Percentiles rank a stretch among this genome's conserved stretches.
These are phyloP conservation scores for Pyrgilauda ruficollis DNA, from an alignment of 2,113 vertebrate species.

Conservation along the genomic window DNA sequence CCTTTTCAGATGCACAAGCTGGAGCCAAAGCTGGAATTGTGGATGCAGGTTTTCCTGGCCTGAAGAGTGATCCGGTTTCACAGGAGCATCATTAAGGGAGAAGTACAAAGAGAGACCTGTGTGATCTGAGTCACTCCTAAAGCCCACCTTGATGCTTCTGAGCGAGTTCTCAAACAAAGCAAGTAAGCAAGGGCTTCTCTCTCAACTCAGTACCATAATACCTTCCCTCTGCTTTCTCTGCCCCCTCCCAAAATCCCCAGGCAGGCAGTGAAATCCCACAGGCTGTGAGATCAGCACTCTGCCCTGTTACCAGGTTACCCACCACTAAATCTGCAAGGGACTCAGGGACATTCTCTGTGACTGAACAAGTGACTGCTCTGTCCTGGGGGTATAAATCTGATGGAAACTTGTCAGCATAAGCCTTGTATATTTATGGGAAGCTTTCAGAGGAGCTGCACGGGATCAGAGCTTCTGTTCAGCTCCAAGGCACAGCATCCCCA, in stretches of 20 bases:
- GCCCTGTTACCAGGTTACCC: slow-evolving; percentile 27
- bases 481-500: neutral
- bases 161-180: neutral
- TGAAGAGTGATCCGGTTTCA: slow-evolving; percentile 47
- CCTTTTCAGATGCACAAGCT: slow-evolving; percentile 38
- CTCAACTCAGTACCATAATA: neutral
- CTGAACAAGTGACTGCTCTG: slow-evolving; percentile 26
- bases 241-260: neutral
- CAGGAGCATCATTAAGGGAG: slow-evolving; percentile 53
- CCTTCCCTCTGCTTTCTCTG: neutral
- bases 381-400: slow-evolving; percentile 46
- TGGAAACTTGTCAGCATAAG: slow-evolving; percentile 44
- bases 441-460: slow-evolving; percentile 5
- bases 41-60: slow-evolving; percentile 36
- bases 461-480: slow-evolving; percentile 35
- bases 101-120: slow-evolving; percentile 1
- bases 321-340: slow-evolving; percentile 12
- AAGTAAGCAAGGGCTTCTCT: neutral
- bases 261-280: neutral
- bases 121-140: neutral
- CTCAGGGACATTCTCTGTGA: neutral
- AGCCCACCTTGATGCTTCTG: neutral
- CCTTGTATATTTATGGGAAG: slow-evolving; percentile 49
- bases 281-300: neutral
- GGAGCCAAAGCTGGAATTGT: slow-evolving; percentile 16